Base-by-base conservation (phyloP, 2,113 vertebrate species). In the Anhinga rufa region DNA sequence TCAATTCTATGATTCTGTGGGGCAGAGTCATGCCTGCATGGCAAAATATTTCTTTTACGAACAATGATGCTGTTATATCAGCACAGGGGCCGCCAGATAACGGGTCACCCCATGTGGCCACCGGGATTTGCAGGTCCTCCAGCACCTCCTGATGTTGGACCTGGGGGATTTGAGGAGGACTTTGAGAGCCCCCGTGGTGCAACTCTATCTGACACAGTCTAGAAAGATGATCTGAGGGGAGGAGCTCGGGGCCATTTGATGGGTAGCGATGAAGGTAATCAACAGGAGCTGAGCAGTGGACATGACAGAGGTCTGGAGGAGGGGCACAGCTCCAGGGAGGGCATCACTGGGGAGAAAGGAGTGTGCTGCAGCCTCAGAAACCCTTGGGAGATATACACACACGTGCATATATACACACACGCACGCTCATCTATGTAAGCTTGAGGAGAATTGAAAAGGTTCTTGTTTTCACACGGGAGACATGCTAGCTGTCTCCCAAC, bases 1-100 rank as follows among this genome's bases (percentile, higher is more conserved):
- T 91, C 94, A 95, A 76, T 78, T 65, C 86, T 69, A 26, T 65
- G 92, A 94, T 95, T 49, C 87, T 90, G 91, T 64, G 77, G 77
- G 90, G 92, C 82, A 96, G 86, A 84, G 92, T 79, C 84, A 69
- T 8, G 58, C 90, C 86, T 88, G 82, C 81, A 88, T 58, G 31
- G 54, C 93, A 95, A 85, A 66, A 25, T 38, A 54, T 66, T 97
- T 96, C 36, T 74, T 95, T 71, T 77, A 58, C 0, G 8, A 95
- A 87, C 49, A 96, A 79, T 4, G 70, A 64, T 71, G 54, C 66
- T 29, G 7, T 85, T 93, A 24, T 87, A 60, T 66, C 95, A 74
- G 84, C 5, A 4, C 4, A 17, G 58, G 77, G 48, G 24, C 61
- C 46, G 4, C 12, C 79, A 93, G 34, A 74, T 54, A 61, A 85